Base-by-base conservation (phyloP, 2,888 invertebrate genomes). In the Nomada ruficornis region DNA sequence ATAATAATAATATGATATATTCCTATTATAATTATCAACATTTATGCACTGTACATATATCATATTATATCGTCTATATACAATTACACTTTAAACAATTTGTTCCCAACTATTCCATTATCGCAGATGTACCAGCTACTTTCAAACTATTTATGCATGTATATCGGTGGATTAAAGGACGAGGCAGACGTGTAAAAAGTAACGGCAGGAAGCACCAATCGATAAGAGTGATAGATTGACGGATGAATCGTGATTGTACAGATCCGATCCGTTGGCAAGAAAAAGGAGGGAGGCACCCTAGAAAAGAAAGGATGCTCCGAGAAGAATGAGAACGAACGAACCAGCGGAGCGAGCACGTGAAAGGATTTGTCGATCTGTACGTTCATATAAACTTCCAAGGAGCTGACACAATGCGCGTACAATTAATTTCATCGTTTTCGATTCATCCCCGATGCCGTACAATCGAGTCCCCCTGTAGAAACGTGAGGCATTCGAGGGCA, bases 161-260 rank as follows among this genome's bases (percentile, higher is more conserved):
- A 36, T 36, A 36, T 36, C 36, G 36, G 1, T 36, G 7, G 36
- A 36, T 36, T 36, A 36, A 36, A 36, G 9, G 36, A 36, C 36
- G 36, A 36, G 36, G 36, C 36, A 36, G 36, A 36, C 36, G 10
- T n/a, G 62, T 62, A 67, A 67, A 44, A 62, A 75, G 79, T 47
- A 75, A 15, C 15, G 15, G n/a, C 5, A 44, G 71, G 50, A 29
- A 59, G 62, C 60, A 54, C 57, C 63, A 42, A 80, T 82, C 70
- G 81, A 82, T 82, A 76, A 69, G 75, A 76, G 81, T 76, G 82
- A 82, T 80, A 64, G 69, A 82, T 82, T 72, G 81, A 75, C 76
- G 81, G 75, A 80, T 76, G 81, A 80, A 76, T 82, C 80, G 80
- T 70, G 82, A 67, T 75, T 80, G 75, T 81, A 65, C 60, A 78